Base-by-base conservation (phyloP, 2,888 invertebrate genomes). In the Melinopterus prodromus region DNA sequence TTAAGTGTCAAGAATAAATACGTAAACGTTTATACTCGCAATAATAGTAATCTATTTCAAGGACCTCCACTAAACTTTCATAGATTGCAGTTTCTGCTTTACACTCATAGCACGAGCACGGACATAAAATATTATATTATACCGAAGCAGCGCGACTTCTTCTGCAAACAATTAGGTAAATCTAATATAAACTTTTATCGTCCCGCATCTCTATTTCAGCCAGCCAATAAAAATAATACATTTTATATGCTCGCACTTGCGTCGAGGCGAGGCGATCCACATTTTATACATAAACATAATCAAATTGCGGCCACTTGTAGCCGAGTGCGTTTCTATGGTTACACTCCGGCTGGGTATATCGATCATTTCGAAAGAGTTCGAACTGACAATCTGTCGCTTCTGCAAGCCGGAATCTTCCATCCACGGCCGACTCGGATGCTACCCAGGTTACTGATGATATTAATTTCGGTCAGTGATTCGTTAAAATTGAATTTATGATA, bases 221-320 rank as follows among this genome's bases (percentile, higher is more conserved):
- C 0, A 12, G 53, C 53, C 53, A 53, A 53, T 53, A 53, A 53
- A 3, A 4, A 53, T 53, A 53, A 53, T 9, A 3, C 53, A 53
- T 53, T 12, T 53, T 53, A 53, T 53, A 12, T 53, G 9, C 53
- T 9, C 12, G 53, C 53, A 53, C 53, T 53, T 53, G 53, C 53
- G 9, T 7, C 1, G 9, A 9, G 53, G 53, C 53, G 9, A 9
- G 9, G 53, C 26, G 53, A 53, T 53, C 12, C 53, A 53, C 12
- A 53, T 53, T 53, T 53, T 53, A 7, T 53, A 53, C 5, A 53
- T 53, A 53, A 53, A 53, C 53, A 53, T 53, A 53, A 53, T 53
- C 53, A 53, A 53, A 53, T 53, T 53, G 53, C 53, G 53, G 53
- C 53, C 53, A 53, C 53, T 53, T 53, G 53, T 53, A 53, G 53